Base-by-base conservation (phyloP, 1,140 invertebrate genomes). In the Sarcophaga bullata region DNA sequence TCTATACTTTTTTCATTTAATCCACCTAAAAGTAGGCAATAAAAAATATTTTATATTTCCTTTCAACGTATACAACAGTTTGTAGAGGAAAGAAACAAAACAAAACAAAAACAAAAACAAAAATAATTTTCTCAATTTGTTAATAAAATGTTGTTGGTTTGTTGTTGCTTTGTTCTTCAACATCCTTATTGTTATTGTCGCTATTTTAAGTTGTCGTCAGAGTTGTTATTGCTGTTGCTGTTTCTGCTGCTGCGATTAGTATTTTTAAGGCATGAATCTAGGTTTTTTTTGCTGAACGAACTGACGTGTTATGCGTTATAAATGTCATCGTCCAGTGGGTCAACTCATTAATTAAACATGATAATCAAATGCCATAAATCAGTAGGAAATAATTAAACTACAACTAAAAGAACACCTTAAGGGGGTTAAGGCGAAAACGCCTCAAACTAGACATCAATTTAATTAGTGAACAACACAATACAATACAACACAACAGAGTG, bases 301-400 rank as follows among this genome's bases (percentile, higher is more conserved):
- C 25, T 72, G 58, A 72, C 80, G 68, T 68, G 80, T 73, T 72
- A 50, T 81, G 68, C 58, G 46, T 72, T 81, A 68, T 81, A 81
- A 81, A 81, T 81, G 80, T 81, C 80, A 81, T 72, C 80, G 47
- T 25, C 58, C 13, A 78, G 75, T 78, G 75, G 75, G 75, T 78
- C 75, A 78, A 50, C 49, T 50, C 75, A 78, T 78, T 78, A 78
- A 78, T 52, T 78, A 78, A 78, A 50, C 75, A 78, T 78, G 75
- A 78, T 78, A 78, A 78, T 78, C 75, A 78, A 78, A 78, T 78
- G 75, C 75, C 75, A 78, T 78, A 78, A 78, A 78, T 78, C 75
- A 78, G 75, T 78, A 52, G 75, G 48, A 49, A 50, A 78, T 78
- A 78, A 78, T 78, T 78, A 50, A 78, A 78, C n/a, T n/a, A 50